These are phyloP conservation scores for Nematolebias whitei DNA, from an alignment of 2,113 vertebrate genomes.

Conservation along the genomic window DNA sequence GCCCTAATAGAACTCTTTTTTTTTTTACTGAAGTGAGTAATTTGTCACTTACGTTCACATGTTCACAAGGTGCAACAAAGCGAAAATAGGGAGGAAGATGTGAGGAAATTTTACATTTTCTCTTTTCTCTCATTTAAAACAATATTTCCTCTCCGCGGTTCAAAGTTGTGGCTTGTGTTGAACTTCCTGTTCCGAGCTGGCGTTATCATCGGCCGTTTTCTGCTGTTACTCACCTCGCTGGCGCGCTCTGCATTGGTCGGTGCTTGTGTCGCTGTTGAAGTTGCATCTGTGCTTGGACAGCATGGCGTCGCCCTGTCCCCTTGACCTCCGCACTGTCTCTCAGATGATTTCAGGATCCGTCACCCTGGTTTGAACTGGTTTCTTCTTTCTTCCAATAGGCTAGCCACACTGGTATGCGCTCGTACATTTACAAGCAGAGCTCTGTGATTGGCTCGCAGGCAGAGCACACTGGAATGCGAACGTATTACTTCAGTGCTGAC, in stretches of 20 bases:
- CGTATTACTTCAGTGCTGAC: constrained; percentile 96
- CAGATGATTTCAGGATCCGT: constrained; percentile 1
- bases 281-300: constrained; percentile 37
- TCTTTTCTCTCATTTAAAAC: constrained; percentile 15
- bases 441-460: constrained; percentile 89
- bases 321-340: constrained; percentile 2
- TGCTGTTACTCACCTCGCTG: constrained; percentile 42
- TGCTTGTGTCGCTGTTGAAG: constrained; percentile 34
- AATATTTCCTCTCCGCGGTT: constrained; percentile 49
- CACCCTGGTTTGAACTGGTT: constrained; percentile 12
- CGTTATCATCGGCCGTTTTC: constrained; percentile 36
- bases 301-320: constrained; percentile 44
- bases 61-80: neutral
- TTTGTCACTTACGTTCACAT: neutral
- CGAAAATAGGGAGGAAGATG: constrained; percentile 1
- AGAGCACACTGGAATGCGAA: constrained; percentile 92
- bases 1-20: neutral
- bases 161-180: constrained; percentile 37
- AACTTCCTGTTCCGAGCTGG: constrained; percentile 35
- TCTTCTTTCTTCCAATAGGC: constrained; percentile 79
- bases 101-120: constrained; percentile 1
- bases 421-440: constrained; percentile 87
- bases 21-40: neutral
- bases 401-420: constrained; percentile 90
- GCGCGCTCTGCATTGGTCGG: constrained; percentile 33